These are phyloP conservation scores for Saxidomus purpurata DNA, from an alignment of 1,140 invertebrate genomes.

Conservation along the genomic window DNA sequence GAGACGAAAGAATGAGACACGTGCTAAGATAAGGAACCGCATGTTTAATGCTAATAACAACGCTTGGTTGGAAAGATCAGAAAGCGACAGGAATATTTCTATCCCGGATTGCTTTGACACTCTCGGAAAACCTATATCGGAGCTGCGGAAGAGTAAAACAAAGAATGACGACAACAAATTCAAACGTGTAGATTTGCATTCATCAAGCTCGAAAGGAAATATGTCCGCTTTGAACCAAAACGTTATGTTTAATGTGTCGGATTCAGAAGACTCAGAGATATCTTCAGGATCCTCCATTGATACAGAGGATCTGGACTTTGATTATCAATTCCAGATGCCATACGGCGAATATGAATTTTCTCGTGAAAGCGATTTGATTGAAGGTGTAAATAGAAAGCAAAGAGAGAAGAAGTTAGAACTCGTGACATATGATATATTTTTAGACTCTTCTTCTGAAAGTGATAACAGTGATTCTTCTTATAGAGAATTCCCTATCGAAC, in stretches of 20 bases:
- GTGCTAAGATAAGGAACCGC: not conserved
- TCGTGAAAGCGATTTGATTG: not conserved
- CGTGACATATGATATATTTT: conserved; percentile 37
- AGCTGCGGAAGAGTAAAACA: too few relatives aligned
- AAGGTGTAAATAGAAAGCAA: not conserved
- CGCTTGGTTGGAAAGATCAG: not conserved
- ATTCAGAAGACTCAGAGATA: conserved; percentile 20
- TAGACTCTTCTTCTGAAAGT: conserved; percentile 12
- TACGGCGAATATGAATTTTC: not conserved
- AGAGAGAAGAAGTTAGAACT: conserved; percentile 19
- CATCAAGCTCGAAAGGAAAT: too few relatives aligned
- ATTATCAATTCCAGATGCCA: conserved; percentile 26
- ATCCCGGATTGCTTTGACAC: not conserved
- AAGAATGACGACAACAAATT: too few relatives aligned
- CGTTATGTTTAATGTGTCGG: not conserved
- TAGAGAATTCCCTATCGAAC: not conserved
- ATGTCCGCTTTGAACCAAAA: too few relatives aligned
- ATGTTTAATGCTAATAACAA: not conserved
- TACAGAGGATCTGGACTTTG: conserved; percentile 53
- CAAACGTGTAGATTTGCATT: too few relatives aligned
- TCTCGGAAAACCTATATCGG: too few relatives aligned
- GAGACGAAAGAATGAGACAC: not conserved
- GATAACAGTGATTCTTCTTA: not conserved
- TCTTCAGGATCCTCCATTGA: conserved; percentile 28
- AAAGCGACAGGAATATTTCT: not conserved